phyloP scores from a whole-genome alignment of 2,797 vertebrate species.

The Simalia tracyae region DNA sequence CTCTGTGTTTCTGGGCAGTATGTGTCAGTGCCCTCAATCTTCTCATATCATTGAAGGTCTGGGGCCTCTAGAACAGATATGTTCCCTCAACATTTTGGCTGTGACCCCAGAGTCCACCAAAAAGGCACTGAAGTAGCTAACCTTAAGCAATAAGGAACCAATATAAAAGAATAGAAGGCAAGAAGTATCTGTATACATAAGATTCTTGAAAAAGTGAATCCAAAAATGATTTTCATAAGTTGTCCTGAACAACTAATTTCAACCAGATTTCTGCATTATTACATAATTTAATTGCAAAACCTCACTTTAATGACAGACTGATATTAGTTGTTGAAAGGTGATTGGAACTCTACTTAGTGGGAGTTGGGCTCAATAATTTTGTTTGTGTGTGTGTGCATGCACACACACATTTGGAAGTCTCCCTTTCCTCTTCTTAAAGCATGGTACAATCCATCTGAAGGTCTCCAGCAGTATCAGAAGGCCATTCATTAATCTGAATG shows the following conservation, averaged over 20 bases:
- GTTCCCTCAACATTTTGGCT: not conserved
- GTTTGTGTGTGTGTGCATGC: not conserved
- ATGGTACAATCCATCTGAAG: not conserved
- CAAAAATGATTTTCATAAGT: not conserved
- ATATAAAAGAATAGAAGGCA: not conserved
- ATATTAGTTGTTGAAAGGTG: not conserved
- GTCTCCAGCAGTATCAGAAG: not conserved
- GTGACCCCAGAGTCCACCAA: not conserved
- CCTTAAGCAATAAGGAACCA: not conserved
- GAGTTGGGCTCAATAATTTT: not conserved
- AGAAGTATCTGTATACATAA: not conserved
- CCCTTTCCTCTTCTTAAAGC: not conserved
- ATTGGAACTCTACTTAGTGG: not conserved
- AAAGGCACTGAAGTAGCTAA: not conserved
- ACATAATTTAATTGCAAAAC: not conserved
- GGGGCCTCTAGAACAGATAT: not conserved
- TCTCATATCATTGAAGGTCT: not conserved
- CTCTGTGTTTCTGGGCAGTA: constrained; percentile 41
- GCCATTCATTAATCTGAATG: not conserved
- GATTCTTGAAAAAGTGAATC: not conserved
- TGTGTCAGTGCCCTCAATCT: not conserved
- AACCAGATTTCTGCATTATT: not conserved
- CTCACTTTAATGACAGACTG: not conserved
- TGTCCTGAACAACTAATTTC: not conserved
- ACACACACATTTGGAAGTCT: not conserved